phyloP scores from a whole-genome alignment of 1,140 invertebrate species.

The Drosophila pandora region DNA sequence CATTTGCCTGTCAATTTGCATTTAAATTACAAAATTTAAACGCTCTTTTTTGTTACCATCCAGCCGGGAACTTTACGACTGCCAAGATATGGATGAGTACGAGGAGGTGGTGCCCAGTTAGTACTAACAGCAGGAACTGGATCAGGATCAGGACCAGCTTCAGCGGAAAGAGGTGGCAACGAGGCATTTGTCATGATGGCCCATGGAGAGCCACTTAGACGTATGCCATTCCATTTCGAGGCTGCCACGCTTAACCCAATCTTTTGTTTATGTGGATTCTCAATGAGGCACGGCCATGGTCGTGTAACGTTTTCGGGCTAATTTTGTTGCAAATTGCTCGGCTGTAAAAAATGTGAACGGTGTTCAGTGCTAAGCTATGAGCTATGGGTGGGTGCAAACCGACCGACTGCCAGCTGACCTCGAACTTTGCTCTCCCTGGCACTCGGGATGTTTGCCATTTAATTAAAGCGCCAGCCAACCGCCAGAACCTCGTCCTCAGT shows the following conservation, averaged over 20 bases:
- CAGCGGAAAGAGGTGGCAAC: conserved; percentile 19
- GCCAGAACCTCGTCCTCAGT: conserved; percentile 23
- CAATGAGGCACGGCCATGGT: conserved; percentile 55
- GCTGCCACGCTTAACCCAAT: conserved; percentile 61
- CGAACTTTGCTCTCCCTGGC: conserved; percentile 68
- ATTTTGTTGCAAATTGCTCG: conserved; percentile 79
- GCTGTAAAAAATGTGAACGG: conserved; percentile 59
- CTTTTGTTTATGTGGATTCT: conserved; percentile 66
- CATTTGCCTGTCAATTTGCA: conserved; percentile 80
- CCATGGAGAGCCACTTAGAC: conserved; percentile 46
- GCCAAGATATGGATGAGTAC: conserved; percentile 36
- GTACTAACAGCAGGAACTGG: not conserved
- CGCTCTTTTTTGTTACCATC: conserved; percentile 50
- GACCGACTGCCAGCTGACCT: conserved; percentile 48
- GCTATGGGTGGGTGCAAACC: not conserved
- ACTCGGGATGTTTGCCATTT: conserved; percentile 65
- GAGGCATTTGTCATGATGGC: conserved; percentile 59
- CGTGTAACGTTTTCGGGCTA: conserved; percentile 59
- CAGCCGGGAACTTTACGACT: conserved; percentile 45
- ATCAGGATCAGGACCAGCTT: not conserved
- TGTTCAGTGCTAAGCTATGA: not conserved
- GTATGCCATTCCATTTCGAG: conserved; percentile 38
- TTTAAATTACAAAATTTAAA: conserved; percentile 83
- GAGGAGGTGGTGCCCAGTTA: not conserved
- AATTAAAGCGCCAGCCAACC: conserved; percentile 62